phyloP scores from a whole-genome alignment of 2,797 vertebrate genomes.

The Pangasius larnaudii region DNA sequence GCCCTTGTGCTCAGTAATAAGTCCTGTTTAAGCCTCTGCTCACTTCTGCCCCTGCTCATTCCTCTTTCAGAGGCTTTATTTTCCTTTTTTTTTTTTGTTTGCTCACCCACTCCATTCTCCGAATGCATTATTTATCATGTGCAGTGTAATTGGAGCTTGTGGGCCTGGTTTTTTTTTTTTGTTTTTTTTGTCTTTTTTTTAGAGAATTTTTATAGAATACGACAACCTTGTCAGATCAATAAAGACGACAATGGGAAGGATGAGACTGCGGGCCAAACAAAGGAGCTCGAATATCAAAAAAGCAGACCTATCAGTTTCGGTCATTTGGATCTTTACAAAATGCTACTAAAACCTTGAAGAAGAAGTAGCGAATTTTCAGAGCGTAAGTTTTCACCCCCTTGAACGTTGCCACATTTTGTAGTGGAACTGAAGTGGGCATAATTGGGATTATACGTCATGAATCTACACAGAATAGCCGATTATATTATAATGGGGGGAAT shows the following conservation, averaged over 20 bases:
- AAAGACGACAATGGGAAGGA: slow-evolving; percentile 40
- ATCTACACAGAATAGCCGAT: neutral
- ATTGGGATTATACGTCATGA: neutral
- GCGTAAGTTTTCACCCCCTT: neutral
- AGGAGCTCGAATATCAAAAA: slow-evolving; percentile 37
- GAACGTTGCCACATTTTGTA: neutral
- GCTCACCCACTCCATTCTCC: slow-evolving; percentile 42
- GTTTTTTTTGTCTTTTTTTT: slow-evolving; percentile 33
- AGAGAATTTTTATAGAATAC: slow-evolving; percentile 60
- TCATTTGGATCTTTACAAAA: slow-evolving; percentile 39
- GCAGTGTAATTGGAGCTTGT: slow-evolving; percentile 49
- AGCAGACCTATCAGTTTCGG: slow-evolving; percentile 33
- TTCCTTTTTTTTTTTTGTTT: neutral
- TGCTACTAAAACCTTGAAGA: slow-evolving; percentile 15
- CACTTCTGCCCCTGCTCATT: slow-evolving; percentile 29
- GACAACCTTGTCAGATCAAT: slow-evolving; percentile 64
- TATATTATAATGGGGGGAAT: no score
- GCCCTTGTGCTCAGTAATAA: slow-evolving; percentile 41
- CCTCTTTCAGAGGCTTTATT: slow-evolving; percentile 47
- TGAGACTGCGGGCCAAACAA: slow-evolving; percentile 52
- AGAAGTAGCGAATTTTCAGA: slow-evolving; percentile 16
- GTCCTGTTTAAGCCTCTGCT: slow-evolving; percentile 42
- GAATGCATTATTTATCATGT: slow-evolving; percentile 57
- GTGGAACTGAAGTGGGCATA: neutral
- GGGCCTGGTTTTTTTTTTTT: slow-evolving; percentile 14